Base-by-base conservation (phyloP, 2,113 vertebrate genomes). In the Pitta sordida region DNA sequence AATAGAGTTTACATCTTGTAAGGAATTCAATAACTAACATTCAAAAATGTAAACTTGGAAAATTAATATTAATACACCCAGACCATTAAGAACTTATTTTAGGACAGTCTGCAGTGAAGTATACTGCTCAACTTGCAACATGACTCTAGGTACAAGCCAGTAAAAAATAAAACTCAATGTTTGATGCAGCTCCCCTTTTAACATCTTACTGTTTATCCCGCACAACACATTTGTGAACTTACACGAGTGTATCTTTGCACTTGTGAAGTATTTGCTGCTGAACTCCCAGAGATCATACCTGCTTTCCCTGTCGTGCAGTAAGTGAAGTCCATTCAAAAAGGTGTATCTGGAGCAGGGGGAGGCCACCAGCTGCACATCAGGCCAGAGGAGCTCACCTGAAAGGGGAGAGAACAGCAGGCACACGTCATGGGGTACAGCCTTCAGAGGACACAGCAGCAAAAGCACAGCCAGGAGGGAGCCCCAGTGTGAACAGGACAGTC, bases 391-490 rank as follows among this genome's bases (percentile, higher is more conserved):
- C 26, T 74, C 55, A 76, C 63, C 92, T 96, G 79, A 14, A 93
- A 80, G 34, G 21, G 30, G 19, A 88, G 37, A 93, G 53, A 88
- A 88, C 48, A 91, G 46, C 71, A 63, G 77, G 48, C 18, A 88
- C 67, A 77, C 77, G 79, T 95, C 90, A 96, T 79, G 92, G 59
- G 56, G 55, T 51, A 76, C 63, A 41, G 53, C 75, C 55, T 71
- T 73, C 13, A 3, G 49, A 73, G 44, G 60, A 74, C 0, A 7
- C 34, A 22, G 24, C 12, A 63, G 43, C 52, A 69, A 39, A 83
- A 26, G n/a, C 0, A 3, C 37, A 37, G 84, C 1, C 0, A 41
- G 64, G 3, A 0, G 29, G 30, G 32, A 86, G 27, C 34, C n/a
- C 29, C 60, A 23, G 0, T 0, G 0, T 1, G 7, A 74, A 29